These are phyloP conservation scores for Corythaixoides concolor DNA, from an alignment of 2,113 vertebrate genomes.

Conservation along the genomic window DNA sequence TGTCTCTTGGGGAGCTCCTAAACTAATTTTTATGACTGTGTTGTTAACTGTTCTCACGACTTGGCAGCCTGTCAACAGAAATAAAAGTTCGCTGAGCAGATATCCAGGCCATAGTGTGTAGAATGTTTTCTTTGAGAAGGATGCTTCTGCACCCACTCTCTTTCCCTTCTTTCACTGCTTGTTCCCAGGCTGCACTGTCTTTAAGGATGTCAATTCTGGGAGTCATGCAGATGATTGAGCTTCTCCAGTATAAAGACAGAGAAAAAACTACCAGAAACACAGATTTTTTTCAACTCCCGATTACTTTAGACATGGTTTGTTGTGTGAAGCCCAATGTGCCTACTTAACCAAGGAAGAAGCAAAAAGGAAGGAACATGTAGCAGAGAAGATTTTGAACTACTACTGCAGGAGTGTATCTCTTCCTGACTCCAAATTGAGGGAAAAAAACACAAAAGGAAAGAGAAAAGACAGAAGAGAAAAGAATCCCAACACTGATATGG, in stretches of 20 bases:
- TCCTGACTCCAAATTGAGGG: not conserved
- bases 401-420: rapidly evolving
- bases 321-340: not conserved
- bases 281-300: not conserved
- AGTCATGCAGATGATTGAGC: not conserved
- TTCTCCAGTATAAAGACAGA: not conserved
- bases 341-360: not conserved
- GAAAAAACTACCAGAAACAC: not conserved
- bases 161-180: not conserved
- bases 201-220: not conserved
- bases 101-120: not conserved
- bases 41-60: not conserved
- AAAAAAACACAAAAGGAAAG: not conserved
- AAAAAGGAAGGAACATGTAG: not conserved
- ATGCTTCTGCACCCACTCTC: not conserved
- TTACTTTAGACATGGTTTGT: not conserved
- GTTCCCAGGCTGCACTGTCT: not conserved
- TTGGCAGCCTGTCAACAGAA: slow-evolving; percentile 46
- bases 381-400: not conserved
- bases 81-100: not conserved
- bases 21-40: slow-evolving; percentile 40
- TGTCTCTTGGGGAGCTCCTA: slow-evolving; percentile 14
- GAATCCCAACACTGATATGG: not conserved
- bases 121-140: not conserved
- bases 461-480: not conserved